Base-by-base conservation (phyloP, 53 echinoderm and acorn worm genomes). In the Glandiceps talaboti region DNA sequence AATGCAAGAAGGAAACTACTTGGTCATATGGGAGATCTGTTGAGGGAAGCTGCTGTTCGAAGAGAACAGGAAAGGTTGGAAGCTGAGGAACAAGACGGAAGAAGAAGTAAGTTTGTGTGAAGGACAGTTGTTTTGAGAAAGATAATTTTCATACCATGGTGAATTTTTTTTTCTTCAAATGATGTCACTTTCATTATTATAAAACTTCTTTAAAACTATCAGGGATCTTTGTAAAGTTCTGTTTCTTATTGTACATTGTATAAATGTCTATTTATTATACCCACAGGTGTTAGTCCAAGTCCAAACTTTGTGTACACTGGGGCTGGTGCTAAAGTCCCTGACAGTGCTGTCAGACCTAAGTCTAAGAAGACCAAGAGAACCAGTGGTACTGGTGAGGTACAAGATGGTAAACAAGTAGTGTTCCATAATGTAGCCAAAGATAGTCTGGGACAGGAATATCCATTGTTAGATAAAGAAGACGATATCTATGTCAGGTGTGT, bases 1-100 rank as follows among this genome's bases (percentile, higher is more conserved):
- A 99, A 99, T 25, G 99, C 94, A 14, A 78, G 99, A 32, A 86
- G 94, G 76, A 99, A 91, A 75, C 86, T 99, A 74, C 91, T 99
- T 26, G 89, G 85, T 30, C 90, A 99, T 77, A 86, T 99, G 73
- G 99, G 99, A 64, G 89, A 94, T 79, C 91, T 94, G 29, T 75
- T 99, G n/a, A 77, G 99, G 27, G 91, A 86, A 33, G 94, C 99
- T 0, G 91, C 99, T 26, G 99, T 94, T 14, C 84, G 77, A 76
- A 79, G 89, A 80, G 94, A 99, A 78, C 79, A 79, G 74, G 86
- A 91, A 33, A 79, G 91, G 25, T 33, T 93, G 29, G 89, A 91
- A 25, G 82, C 80, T 76, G 93, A 97, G 78, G 91, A 83, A 26
- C 72, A 79, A 0, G 88, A 84, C 10, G 97, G 93, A 77, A 74